Conservation (phyloP, 2,888 invertebrate genomes). For the Oscheius sp. region DNA sequence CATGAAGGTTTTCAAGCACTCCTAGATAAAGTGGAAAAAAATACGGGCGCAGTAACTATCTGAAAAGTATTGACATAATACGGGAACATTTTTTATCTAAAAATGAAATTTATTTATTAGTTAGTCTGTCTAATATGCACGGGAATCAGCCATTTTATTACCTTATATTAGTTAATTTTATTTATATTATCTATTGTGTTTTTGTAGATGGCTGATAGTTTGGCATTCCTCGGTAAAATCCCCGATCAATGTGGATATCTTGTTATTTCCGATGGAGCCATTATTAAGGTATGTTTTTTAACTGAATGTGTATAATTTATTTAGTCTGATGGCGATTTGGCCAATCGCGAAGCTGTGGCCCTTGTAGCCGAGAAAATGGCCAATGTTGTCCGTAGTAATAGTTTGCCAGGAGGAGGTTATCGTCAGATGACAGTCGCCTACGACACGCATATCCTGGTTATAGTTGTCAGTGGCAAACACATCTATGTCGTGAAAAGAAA, state of each 20-base stretch:
- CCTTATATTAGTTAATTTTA: not conserved
- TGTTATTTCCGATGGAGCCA: conserved; percentile 32
- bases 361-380: conserved; percentile 24
- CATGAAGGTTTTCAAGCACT: conserved; percentile 85
- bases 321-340: conserved; percentile 40
- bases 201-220: conserved; percentile 23
- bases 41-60: conserved; percentile 52
- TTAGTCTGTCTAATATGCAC: not conserved
- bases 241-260: conserved; percentile 40
- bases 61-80: conserved; percentile 9
- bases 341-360: conserved; percentile 33
- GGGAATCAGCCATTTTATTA: not conserved
- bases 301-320: not conserved
- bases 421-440: conserved; percentile 29
- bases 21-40: conserved; percentile 65
- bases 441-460: conserved; percentile 15
- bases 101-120: conserved; percentile 1
- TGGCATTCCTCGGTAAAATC: conserved; percentile 38
- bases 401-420: conserved; percentile 19
- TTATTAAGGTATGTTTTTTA: conserved; percentile 33
- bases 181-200: not conserved
- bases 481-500: conserved; percentile 34
- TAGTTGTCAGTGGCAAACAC: conserved; percentile 36
- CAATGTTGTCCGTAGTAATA: not conserved
- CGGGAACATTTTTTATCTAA: not conserved